Evolutionary conservation across 1,140 invertebrate genomes (phyloP).

Genomic region (Halotydeus destructor): DNA sequence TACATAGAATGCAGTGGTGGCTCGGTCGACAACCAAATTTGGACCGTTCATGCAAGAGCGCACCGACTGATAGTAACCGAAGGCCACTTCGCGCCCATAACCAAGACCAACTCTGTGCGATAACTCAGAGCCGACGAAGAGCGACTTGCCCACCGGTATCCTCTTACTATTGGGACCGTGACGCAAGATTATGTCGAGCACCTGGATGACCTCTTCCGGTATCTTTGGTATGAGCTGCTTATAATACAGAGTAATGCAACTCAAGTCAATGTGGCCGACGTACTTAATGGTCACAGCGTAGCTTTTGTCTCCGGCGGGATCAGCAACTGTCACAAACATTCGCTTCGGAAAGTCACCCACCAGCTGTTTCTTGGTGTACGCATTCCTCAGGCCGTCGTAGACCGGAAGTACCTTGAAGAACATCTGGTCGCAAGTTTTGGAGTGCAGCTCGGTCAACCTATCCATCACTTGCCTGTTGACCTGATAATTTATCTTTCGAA

Average conservation of each 20-base stretch:
- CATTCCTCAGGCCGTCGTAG: background rate
- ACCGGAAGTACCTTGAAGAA: background rate
- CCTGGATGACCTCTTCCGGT: background rate
- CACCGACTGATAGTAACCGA: slow-evolving; percentile 7
- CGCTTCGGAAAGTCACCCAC: background rate
- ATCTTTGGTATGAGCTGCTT: background rate
- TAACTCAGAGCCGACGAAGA: background rate
- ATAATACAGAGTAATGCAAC: background rate
- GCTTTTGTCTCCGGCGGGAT: background rate
- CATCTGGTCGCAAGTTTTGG: background rate
- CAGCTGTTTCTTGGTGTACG: slow-evolving; percentile 1
- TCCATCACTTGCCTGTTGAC: background rate
- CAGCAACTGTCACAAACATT: background rate
- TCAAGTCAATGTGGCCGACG: background rate
- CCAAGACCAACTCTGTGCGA: background rate
- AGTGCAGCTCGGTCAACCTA: too few relatives aligned
- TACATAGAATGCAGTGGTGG: slow-evolving; percentile 4
- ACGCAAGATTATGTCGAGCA: slow-evolving; percentile 2
- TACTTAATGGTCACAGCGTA: background rate
- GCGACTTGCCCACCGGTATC: slow-evolving; percentile 1
- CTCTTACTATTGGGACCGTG: background rate
- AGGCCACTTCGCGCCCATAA: slow-evolving; percentile 2
- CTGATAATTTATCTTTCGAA: background rate
- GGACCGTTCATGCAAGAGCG: slow-evolving; percentile 3
- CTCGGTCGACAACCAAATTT: slow-evolving; percentile 8